phyloP scores from a whole-genome alignment of 2,797 vertebrate species.

The Corythornis leucogaster region DNA sequence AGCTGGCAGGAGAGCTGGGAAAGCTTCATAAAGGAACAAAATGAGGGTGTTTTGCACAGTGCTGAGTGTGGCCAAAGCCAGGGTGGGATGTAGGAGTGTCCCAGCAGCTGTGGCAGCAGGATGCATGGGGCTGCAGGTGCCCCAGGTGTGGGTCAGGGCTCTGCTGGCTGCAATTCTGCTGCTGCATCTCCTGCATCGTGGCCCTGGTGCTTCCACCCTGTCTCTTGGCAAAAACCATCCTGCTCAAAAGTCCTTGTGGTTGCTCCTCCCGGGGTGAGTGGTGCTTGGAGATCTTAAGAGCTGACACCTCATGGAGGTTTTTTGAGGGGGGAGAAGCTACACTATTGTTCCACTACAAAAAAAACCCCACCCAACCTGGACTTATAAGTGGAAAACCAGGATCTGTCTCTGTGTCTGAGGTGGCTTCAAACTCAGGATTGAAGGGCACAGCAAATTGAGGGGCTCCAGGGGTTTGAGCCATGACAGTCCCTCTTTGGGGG shows the following conservation, averaged over 20 bases:
- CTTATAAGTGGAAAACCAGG: neutral
- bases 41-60: neutral
- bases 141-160: neutral
- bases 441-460: neutral
- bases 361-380: neutral
- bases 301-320: rapidly evolving
- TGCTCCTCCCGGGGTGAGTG: neutral
- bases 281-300: neutral
- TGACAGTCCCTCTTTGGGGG: too few species aligned
- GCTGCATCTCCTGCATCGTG: neutral
- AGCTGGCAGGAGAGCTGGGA: neutral
- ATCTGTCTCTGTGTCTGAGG: neutral
- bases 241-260: neutral
- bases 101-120: neutral
- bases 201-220: neutral
- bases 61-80: neutral
- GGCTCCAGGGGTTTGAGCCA: neutral
- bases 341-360: neutral
- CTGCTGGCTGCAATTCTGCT: rapidly evolving
- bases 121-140: too few species aligned
- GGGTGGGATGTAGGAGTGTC: neutral
- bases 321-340: neutral
- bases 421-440: neutral
- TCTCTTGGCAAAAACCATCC: neutral
- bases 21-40: neutral